These are phyloP conservation scores for Chloroclystis v-ata DNA, from an alignment of 2,888 invertebrate genomes.

Conservation along the genomic window DNA sequence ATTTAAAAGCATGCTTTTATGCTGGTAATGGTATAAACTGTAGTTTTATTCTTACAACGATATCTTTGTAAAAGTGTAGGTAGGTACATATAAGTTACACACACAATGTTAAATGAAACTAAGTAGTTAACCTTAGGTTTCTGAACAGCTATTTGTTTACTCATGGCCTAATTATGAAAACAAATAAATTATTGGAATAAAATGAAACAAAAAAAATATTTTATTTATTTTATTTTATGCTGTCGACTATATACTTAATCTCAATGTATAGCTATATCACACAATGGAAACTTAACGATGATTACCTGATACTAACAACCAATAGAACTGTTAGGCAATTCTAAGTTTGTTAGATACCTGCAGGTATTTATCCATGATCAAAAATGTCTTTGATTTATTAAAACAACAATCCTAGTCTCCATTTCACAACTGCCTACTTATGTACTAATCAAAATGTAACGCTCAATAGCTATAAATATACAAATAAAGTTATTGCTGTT, in stretches of 20 bases:
- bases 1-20: too few relatives aligned
- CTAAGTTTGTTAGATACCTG: slow-evolving; percentile 34
- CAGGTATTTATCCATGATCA: slow-evolving; percentile 47
- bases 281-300: slow-evolving; percentile 65
- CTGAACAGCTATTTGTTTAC: too few relatives aligned
- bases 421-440: slow-evolving; percentile 68
- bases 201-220: slow-evolving; percentile 6
- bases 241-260: slow-evolving; percentile 72
- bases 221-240: slow-evolving; percentile 61
- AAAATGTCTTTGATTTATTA: slow-evolving; percentile 59
- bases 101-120: too few relatives aligned
- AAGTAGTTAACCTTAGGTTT: too few relatives aligned
- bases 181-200: background rate
- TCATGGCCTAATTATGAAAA: background rate
- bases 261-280: slow-evolving; percentile 67
- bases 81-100: too few relatives aligned
- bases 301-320: slow-evolving; percentile 37
- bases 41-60: too few relatives aligned
- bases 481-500: slow-evolving; percentile 78
- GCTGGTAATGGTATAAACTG: too few relatives aligned
- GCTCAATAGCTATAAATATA: slow-evolving; percentile 75
- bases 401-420: slow-evolving; percentile 70
- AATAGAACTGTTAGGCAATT: slow-evolving; percentile 26
- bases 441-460: slow-evolving; percentile 72
- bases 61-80: too few relatives aligned